These are phyloP conservation scores for Chaenogobius annularis DNA, from an alignment of 2,113 vertebrate species.

Conservation along the genomic window DNA sequence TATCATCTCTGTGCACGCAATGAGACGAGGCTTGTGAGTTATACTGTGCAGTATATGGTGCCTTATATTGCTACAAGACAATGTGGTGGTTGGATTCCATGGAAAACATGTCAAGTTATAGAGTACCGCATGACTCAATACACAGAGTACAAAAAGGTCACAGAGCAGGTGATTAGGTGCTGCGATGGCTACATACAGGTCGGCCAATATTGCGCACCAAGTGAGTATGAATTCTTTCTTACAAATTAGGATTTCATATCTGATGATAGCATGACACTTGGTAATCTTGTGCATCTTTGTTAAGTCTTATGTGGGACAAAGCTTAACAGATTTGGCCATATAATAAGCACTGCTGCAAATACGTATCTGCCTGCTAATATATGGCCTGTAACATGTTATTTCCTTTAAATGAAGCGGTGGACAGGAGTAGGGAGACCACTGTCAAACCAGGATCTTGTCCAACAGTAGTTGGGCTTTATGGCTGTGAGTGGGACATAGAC, in stretches of 20 bases:
- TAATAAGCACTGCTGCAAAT: constrained; percentile 28
- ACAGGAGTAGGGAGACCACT: constrained; percentile 75
- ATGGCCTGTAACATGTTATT: constrained; percentile 53
- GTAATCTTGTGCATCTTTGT: constrained; percentile 28
- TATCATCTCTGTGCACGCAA: constrained; percentile 82
- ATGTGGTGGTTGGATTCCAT: constrained; percentile 85
- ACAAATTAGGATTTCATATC: neutral
- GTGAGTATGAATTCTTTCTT: constrained; percentile 72
- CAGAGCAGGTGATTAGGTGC: constrained; percentile 76
- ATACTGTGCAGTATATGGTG: constrained; percentile 64
- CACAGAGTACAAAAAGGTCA: constrained; percentile 54
- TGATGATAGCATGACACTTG: neutral
- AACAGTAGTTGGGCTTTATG: constrained; percentile 12
- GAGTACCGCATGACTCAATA: constrained; percentile 68
- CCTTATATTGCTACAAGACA: constrained; percentile 61
- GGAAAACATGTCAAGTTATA: constrained; percentile 79
- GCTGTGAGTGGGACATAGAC: constrained; percentile 81
- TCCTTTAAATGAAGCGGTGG: constrained; percentile 75
- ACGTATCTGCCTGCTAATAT: constrained; percentile 34
- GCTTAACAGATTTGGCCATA: constrained; percentile 51
- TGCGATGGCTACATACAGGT: constrained; percentile 84
- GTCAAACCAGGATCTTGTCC: constrained; percentile 87
- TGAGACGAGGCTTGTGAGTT: constrained; percentile 64
- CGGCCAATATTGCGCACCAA: constrained; percentile 83
- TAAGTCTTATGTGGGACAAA: constrained; percentile 20